Evolutionary conservation across 2,797 vertebrate genomes (phyloP).

Genomic region (Taeniopygia guttata): DNA sequence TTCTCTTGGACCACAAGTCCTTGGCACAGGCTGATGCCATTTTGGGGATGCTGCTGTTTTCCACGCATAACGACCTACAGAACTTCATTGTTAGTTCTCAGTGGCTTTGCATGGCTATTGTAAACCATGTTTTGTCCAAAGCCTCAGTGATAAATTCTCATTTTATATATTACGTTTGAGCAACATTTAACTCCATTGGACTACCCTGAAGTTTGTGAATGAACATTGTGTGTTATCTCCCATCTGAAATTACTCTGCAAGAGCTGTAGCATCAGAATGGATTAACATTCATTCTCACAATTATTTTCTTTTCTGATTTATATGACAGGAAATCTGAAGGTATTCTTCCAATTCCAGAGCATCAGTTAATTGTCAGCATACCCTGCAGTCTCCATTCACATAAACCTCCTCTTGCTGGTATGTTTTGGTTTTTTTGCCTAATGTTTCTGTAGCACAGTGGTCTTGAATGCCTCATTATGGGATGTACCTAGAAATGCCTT

Average conservation of each 20-base stretch:
- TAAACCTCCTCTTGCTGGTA: slow-evolving; percentile 92
- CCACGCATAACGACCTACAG: background rate
- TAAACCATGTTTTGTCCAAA: background rate
- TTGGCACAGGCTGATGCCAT: background rate
- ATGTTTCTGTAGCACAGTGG: background rate
- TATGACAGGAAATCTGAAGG: slow-evolving; percentile 69
- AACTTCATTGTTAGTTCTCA: background rate
- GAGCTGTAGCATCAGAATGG: background rate
- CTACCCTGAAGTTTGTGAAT: background rate
- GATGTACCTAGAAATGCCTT: background rate
- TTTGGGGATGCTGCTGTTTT: background rate
- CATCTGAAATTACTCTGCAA: background rate
- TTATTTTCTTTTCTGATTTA: slow-evolving; percentile 20
- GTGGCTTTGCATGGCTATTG: background rate
- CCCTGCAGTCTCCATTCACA: slow-evolving; percentile 94
- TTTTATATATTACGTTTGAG: background rate
- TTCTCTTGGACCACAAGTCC: background rate
- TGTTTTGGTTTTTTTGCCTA: background rate
- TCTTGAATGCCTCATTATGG: background rate
- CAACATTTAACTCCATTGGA: background rate
- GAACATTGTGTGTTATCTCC: background rate
- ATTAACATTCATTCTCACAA: background rate
- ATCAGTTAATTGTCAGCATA: slow-evolving; percentile 87
- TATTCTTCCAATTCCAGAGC: slow-evolving; percentile 76
- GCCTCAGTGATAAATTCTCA: background rate